These are phyloP conservation scores for Hippocampus comes DNA, from an alignment of 2,113 vertebrate genomes.

Conservation along the genomic window DNA sequence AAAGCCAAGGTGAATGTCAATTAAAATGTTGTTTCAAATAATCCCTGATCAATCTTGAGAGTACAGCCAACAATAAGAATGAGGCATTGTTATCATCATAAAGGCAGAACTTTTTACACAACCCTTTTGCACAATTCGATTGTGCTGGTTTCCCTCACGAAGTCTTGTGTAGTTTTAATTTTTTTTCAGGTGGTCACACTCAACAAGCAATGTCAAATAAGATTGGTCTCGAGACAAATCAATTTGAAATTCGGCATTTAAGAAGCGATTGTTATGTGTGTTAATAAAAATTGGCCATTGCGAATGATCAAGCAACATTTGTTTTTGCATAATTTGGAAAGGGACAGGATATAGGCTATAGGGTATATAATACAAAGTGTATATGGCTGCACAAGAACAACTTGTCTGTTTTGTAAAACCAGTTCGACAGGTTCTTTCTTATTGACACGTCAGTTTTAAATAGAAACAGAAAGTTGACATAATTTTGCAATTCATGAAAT, in stretches of 20 bases:
- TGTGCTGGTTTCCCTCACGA: too few species aligned
- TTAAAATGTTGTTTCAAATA: too few species aligned
- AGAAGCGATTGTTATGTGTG: background rate
- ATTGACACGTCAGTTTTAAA: conserved; percentile 16
- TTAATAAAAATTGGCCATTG: background rate
- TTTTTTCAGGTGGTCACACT: background rate
- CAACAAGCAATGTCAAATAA: background rate
- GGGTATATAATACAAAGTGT: conserved; percentile 7
- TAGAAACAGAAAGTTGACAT: background rate
- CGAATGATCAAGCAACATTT: background rate
- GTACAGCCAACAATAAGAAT: too few species aligned
- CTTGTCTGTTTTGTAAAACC: conserved; percentile 31
- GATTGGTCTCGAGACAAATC: background rate
- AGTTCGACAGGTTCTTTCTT: conserved; percentile 53
- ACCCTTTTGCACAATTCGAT: too few species aligned
- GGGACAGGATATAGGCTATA: conserved; percentile 5
- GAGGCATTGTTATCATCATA: too few species aligned
- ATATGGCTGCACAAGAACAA: conserved; percentile 53
- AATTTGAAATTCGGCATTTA: background rate
- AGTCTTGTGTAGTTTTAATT: too few species aligned
- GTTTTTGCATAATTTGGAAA: conserved; percentile 15
- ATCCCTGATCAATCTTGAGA: too few species aligned
- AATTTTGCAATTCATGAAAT: background rate
- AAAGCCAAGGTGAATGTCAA: too few species aligned
- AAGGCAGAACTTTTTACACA: too few species aligned